A percentile compares a stretch with the other conserved stretches of the same genome.
Evolutionary conservation across 2,113 vertebrate genomes (phyloP).

Genomic region (Grus americana): DNA sequence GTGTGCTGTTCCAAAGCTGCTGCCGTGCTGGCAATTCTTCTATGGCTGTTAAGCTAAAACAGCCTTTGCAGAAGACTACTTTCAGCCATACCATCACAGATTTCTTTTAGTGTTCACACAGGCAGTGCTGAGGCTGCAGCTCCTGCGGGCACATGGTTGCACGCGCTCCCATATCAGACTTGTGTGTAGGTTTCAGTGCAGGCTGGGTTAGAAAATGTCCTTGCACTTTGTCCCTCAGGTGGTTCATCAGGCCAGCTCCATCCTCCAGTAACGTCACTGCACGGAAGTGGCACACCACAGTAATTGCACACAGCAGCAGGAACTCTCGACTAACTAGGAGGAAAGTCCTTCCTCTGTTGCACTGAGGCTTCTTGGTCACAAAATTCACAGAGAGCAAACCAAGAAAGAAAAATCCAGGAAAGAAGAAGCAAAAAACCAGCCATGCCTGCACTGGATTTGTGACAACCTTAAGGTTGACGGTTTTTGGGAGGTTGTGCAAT

Average conservation of each 20-base stretch:
- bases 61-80: background rate
- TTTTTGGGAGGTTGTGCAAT: background rate
- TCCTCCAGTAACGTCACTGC: background rate
- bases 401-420: background rate
- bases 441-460: background rate
- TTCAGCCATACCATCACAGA: background rate
- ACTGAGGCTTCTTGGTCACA: background rate
- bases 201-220: background rate
- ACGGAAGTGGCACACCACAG: background rate
- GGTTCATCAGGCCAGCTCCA: background rate
- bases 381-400: background rate
- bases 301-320: background rate
- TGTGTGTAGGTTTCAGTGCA: background rate
- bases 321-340: background rate
- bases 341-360: background rate
- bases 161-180: background rate
- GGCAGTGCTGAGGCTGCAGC: background rate
- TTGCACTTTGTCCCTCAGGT: background rate
- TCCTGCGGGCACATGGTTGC: rapidly evolving
- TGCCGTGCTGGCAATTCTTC: background rate
- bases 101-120: background rate
- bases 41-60: background rate
- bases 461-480: background rate
- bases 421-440: background rate
- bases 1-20: background rate